phyloP scores from a whole-genome alignment of 1,140 invertebrate genomes.

The Hylaeus anthracinus region DNA sequence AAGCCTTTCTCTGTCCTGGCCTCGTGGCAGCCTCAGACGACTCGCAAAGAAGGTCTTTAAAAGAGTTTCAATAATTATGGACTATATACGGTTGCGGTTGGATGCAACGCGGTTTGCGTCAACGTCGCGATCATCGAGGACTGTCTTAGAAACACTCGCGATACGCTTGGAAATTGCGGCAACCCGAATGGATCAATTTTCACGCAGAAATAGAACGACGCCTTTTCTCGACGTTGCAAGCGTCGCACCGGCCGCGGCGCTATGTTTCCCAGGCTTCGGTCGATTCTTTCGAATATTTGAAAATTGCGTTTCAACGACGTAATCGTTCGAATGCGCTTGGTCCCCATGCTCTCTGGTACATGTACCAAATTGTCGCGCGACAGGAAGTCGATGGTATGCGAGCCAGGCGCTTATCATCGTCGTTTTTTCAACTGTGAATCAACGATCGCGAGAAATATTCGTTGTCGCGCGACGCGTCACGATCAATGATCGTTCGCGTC shows the following conservation, averaged over 20 bases:
- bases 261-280: no score
- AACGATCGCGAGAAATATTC: neutral
- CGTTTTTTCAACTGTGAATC: neutral
- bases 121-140: no score
- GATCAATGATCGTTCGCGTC: neutral
- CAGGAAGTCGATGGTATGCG: no score
- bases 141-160: neutral
- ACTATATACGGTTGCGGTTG: no score
- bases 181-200: neutral
- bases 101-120: neutral
- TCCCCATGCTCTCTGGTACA: neutral
- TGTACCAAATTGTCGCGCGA: neutral
- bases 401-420: no score
- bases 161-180: neutral
- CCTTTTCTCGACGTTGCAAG: no score
- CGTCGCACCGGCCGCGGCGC: no score
- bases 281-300: no score
- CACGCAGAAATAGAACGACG: no score
- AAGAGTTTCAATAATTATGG: conserved; percentile 32
- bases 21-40: neutral
- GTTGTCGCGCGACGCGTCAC: neutral
- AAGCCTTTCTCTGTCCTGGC: conserved; percentile 38
- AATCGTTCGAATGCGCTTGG: no score
- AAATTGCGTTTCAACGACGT: no score
- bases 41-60: conserved; percentile 14